Base-by-base conservation (phyloP, 1,140 invertebrate genomes). In the Macrocentrus cingulum region DNA sequence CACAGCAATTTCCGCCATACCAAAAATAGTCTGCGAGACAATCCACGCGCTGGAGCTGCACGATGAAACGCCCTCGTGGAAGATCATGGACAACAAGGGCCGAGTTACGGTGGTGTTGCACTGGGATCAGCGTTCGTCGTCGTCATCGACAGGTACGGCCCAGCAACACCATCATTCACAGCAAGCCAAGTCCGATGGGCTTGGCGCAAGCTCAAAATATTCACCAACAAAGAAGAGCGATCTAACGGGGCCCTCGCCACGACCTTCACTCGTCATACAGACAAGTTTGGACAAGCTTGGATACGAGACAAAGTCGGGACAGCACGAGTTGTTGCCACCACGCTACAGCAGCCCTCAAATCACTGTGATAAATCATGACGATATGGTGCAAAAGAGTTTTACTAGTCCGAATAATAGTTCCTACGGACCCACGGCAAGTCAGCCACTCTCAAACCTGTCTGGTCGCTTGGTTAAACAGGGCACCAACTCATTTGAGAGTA, bases 41-140 rank as follows among this genome's bases (percentile, higher is more conserved):
- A 94, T 95, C 69, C 91, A 94, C 84, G 91, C 91, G 56, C 82
- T 95, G 82, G 92, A 94, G 79, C 81, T 95, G 70, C 92, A 94
- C 82, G 90, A 95, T 91, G 92, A 94, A 80, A 92, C 91, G 71
- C 92, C 92, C 67, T 94, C 92, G 80, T 96, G 93, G 93, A 95
- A 95, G 81, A 94, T 95, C 83, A 94, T 94, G 91, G 92, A 95
- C 85, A 94, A 94, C 85, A 91, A 94, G 82, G 91, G 92, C 71
- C 87, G 92, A 75, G 90, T 95, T 80, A 95, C 93, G 68, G 91
- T 96, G 79, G 92, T 95, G 66, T 82, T 95, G 72, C 91, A 94
- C 80, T 94, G 92, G 91, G 91, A 94, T 83, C 92, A 92, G 81
- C 84, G 88, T 56, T 72, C 80, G 83, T 73, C 39, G 69, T 71